Evolutionary conservation across 2,888 invertebrate genomes (phyloP).

Genomic region (Cerceris rybyensis): DNA sequence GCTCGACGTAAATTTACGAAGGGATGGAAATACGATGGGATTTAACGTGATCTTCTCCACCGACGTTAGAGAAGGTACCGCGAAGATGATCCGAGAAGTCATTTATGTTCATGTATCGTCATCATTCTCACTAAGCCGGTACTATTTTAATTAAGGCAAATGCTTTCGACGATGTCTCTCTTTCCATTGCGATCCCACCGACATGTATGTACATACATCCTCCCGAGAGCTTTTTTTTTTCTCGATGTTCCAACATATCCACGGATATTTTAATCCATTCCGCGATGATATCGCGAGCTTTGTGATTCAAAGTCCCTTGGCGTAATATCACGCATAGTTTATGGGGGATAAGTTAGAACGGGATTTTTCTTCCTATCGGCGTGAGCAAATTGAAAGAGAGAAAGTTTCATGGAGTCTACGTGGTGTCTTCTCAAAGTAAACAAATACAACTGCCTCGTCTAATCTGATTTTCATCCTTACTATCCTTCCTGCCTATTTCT

Average conservation of each 20-base stretch:
- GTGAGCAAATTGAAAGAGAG: too few species aligned
- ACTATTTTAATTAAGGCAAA: neutral
- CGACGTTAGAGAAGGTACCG: neutral
- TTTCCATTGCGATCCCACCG: conserved; percentile 1
- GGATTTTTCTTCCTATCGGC: too few species aligned
- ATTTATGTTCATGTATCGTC: conserved; percentile 3
- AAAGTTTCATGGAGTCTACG: too few species aligned
- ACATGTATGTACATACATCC: too few species aligned
- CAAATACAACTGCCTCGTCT: too few species aligned
- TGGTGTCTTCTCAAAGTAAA: too few species aligned
- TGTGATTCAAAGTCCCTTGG: neutral
- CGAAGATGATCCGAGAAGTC: neutral
- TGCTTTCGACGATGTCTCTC: neutral
- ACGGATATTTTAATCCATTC: conserved; percentile 3
- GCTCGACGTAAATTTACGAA: too few species aligned
- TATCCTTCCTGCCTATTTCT: too few species aligned
- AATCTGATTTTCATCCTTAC: too few species aligned
- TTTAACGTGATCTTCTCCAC: neutral
- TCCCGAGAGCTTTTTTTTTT: conserved; percentile 23
- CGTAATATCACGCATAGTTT: neutral
- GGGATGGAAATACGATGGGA: neutral
- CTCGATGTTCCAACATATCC: conserved; percentile 24
- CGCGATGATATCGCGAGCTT: conserved; percentile 4
- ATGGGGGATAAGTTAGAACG: too few species aligned
- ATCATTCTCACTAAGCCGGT: neutral